Conservation (phyloP, 2,888 invertebrate genomes). For the Steromphala cineraria region DNA sequence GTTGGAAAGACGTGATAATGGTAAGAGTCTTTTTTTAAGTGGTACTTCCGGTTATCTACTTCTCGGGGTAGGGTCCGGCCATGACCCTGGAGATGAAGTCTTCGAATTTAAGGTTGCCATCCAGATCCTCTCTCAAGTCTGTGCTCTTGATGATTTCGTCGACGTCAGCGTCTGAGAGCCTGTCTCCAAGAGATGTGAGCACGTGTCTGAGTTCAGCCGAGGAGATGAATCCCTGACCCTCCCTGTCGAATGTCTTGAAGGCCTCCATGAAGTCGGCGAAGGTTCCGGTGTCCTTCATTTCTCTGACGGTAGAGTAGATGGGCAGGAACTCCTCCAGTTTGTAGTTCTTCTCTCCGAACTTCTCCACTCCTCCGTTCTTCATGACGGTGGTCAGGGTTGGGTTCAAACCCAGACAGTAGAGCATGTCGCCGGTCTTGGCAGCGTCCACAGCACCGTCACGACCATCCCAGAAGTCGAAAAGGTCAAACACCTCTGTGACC, state of each 20-base stretch:
- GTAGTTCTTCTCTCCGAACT: slow-evolving; percentile 96
- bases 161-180: slow-evolving; percentile 75
- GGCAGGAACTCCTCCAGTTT: slow-evolving; percentile 98
- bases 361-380: slow-evolving; percentile 97
- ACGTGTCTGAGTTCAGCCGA: slow-evolving; percentile 97
- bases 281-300: slow-evolving; percentile 98
- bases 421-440: slow-evolving; percentile 93
- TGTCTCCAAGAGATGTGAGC: slow-evolving; percentile 88
- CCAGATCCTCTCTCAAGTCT: slow-evolving; percentile 77
- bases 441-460: slow-evolving; percentile 93
- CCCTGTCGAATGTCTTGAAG: slow-evolving; percentile 99
- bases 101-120: slow-evolving; percentile 78
- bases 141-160: slow-evolving; percentile 76
- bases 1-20: background rate
- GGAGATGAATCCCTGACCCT: slow-evolving; percentile 97
- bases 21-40: background rate
- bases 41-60: background rate
- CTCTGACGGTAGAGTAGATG: slow-evolving; percentile 95
- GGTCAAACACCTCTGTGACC: slow-evolving; percentile 68
- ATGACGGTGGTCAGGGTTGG: slow-evolving; percentile 94
- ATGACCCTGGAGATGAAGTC: slow-evolving; percentile 18
- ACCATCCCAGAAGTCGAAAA: slow-evolving; percentile 72
- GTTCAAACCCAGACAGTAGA: slow-evolving; percentile 95
- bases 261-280: slow-evolving; percentile 99
- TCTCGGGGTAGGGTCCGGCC: slow-evolving; percentile 16